phyloP scores from a whole-genome alignment of 2,797 vertebrate species.

The Sparus aurata region DNA sequence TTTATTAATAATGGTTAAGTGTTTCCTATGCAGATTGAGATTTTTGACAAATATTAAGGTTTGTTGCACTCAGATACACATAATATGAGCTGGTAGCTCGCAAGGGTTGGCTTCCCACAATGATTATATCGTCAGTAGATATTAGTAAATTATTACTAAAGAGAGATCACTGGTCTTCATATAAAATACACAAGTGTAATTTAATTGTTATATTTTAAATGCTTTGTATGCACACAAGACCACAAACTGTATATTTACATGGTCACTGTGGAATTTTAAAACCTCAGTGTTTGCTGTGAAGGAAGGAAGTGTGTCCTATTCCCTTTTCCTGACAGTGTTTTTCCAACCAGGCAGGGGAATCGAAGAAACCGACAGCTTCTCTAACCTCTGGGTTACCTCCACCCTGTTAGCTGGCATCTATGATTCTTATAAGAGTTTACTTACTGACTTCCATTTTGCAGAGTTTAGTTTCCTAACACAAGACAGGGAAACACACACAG shows the following conservation, averaged over 20 bases:
- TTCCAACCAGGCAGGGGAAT: conserved; percentile 26
- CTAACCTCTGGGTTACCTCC: conserved; percentile 34
- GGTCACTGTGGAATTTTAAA: conserved; percentile 13
- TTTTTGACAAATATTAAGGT: no score
- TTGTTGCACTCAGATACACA: no score
- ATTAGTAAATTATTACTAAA: not conserved
- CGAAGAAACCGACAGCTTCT: conserved; percentile 9
- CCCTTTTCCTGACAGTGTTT: conserved; percentile 55
- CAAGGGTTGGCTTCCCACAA: not conserved
- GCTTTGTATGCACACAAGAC: conserved; percentile 25
- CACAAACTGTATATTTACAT: conserved; percentile 20
- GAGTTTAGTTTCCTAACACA: no score
- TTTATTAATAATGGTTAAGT: no score
- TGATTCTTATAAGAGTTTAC: not conserved
- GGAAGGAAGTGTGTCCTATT: conserved; percentile 64
- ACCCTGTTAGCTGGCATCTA: conserved; percentile 2
- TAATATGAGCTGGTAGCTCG: not conserved
- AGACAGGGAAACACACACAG: no score
- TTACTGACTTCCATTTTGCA: not conserved
- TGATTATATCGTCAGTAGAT: not conserved
- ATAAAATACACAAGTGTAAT: not conserved
- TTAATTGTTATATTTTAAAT: conserved; percentile 9
- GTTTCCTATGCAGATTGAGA: no score
- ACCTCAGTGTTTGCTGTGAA: conserved; percentile 40
- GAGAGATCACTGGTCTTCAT: not conserved